Evolutionary conservation across 1,140 invertebrate genomes (phyloP).

Genomic region (Caligus rogercresseyi): DNA sequence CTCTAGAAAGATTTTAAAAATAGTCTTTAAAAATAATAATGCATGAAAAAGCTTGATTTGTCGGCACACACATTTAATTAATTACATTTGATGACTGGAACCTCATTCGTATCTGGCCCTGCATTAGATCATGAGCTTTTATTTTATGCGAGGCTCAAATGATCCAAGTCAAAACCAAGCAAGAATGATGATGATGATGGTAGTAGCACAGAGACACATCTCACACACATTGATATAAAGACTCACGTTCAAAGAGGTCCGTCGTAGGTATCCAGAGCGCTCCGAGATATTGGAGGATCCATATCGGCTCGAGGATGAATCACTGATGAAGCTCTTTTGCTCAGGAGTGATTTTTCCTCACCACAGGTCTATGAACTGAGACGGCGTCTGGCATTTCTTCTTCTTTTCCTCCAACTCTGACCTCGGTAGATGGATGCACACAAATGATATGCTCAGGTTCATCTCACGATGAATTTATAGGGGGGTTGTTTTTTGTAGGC

Average conservation of each 20-base stretch:
- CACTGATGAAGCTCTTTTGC: neutral
- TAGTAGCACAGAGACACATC: too few relatives aligned
- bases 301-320: neutral
- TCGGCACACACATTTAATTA: too few relatives aligned
- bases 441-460: neutral
- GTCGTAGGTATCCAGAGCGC: neutral
- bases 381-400: neutral
- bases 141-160: neutral
- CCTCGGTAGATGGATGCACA: neutral
- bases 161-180: neutral
- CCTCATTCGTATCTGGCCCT: slow-evolving; percentile 14
- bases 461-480: neutral
- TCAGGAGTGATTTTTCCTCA: neutral
- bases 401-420: neutral
- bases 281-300: neutral
- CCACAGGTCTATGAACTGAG: neutral
- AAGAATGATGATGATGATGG: too few relatives aligned
- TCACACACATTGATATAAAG: too few relatives aligned
- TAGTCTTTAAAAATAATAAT: neutral
- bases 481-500: neutral
- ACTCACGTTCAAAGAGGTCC: neutral
- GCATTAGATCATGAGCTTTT: slow-evolving; percentile 20
- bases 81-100: neutral
- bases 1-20: neutral
- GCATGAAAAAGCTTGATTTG: too few relatives aligned